Percentiles rank a stretch among this genome's conserved stretches.
phyloP scores from a whole-genome alignment of 2,888 invertebrate genomes.

The Pandemis heparana region DNA sequence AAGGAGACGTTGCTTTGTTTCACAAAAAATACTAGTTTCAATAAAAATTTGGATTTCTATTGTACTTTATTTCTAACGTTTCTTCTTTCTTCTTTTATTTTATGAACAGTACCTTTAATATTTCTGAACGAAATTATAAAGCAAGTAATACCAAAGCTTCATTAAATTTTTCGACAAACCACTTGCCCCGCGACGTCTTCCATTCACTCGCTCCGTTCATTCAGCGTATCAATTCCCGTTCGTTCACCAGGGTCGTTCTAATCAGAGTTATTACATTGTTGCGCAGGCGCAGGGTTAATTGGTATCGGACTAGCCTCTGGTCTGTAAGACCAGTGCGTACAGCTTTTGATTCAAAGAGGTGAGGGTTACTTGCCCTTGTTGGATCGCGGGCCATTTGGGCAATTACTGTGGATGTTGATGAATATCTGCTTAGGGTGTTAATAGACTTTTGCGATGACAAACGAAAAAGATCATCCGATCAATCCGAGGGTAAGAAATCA shows the following conservation, averaged over 20 bases:
- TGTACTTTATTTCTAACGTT: too few relatives aligned
- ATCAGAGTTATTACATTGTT: slow-evolving; percentile 83
- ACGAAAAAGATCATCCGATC: too few relatives aligned
- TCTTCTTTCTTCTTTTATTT: too few relatives aligned
- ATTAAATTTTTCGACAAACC: slow-evolving; percentile 5
- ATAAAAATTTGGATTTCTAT: too few relatives aligned
- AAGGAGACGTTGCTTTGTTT: too few relatives aligned
- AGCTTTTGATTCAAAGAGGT: slow-evolving; percentile 72
- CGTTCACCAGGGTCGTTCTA: slow-evolving; percentile 75
- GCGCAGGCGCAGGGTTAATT: slow-evolving; percentile 76
- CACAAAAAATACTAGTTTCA: too few relatives aligned
- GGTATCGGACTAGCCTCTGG: slow-evolving; percentile 81
- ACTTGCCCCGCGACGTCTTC: slow-evolving; percentile 21
- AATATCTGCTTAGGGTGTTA: too few relatives aligned
- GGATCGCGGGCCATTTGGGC: neutral
- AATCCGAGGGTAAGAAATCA: too few relatives aligned
- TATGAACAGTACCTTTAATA: too few relatives aligned
- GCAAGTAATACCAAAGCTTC: neutral
- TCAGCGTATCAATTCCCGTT: slow-evolving; percentile 58
- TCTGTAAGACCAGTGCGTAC: slow-evolving; percentile 69
- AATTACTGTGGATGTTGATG: slow-evolving; percentile 6
- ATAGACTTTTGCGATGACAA: too few relatives aligned
- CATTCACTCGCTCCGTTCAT: slow-evolving; percentile 61
- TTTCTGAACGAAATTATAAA: too few relatives aligned
- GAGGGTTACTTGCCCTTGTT: slow-evolving; percentile 47